A percentile compares a stretch with the other conserved stretches of the same genome.
Conservation (phyloP, 2,888 invertebrate species). For the Rhaphigaster nebulosa region DNA sequence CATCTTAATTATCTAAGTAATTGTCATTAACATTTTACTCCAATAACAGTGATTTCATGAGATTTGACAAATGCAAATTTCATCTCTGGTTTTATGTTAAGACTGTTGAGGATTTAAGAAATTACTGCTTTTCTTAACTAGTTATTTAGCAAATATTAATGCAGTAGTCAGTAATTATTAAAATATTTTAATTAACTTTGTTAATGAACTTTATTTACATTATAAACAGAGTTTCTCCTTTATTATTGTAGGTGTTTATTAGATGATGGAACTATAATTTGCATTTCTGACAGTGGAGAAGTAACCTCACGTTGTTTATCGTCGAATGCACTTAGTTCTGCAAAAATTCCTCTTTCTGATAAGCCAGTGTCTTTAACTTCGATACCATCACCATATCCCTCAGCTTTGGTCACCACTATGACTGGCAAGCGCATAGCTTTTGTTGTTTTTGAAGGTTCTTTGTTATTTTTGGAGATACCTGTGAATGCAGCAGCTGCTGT, state of each 20-base stretch:
- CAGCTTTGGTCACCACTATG: neutral
- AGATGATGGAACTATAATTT: conserved; percentile 47
- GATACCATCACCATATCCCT: conserved; percentile 46
- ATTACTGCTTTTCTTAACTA: too few relatives aligned
- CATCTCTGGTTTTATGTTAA: neutral
- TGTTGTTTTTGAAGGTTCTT: conserved; percentile 16
- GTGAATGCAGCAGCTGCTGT: neutral
- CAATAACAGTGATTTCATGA: too few relatives aligned
- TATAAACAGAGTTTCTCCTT: neutral
- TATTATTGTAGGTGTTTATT: conserved; percentile 36
- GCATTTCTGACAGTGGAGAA: neutral
- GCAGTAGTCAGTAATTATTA: neutral
- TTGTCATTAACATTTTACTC: too few relatives aligned
- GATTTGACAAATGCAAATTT: neutral
- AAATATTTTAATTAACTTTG: neutral
- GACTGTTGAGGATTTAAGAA: neutral
- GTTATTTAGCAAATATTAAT: neutral
- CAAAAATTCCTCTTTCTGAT: neutral
- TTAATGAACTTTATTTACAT: neutral
- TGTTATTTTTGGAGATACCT: conserved; percentile 44
- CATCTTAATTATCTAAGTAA: too few relatives aligned
- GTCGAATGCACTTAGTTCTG: neutral
- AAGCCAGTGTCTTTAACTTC: neutral
- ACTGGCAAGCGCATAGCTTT: neutral
- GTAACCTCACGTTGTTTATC: conserved; percentile 28